phyloP scores from a whole-genome alignment of 2,113 vertebrate genomes.

The Mus pahari region DNA sequence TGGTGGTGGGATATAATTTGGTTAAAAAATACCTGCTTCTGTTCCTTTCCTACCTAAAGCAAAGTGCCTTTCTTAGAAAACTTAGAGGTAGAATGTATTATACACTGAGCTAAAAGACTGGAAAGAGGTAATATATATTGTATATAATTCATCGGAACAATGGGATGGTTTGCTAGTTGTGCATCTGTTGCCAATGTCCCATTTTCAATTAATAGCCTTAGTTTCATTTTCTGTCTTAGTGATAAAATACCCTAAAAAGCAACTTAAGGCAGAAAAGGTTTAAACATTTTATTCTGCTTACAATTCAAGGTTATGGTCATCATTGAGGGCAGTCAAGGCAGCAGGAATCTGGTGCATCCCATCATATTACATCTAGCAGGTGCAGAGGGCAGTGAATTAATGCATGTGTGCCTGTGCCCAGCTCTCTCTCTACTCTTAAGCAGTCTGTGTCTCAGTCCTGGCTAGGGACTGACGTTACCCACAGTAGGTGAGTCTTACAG shows the following conservation, averaged over 20 bases:
- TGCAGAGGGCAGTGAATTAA: not conserved
- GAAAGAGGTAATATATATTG: not conserved
- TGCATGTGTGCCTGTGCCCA: not conserved
- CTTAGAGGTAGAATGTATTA: conserved; percentile 24
- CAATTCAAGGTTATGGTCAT: not conserved
- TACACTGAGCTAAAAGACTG: not conserved
- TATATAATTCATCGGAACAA: not conserved
- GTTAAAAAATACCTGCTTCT: not conserved
- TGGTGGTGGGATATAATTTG: not conserved
- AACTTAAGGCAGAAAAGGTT: not conserved
- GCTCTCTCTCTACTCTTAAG: not conserved
- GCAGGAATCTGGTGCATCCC: not conserved
- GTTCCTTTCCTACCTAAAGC: not conserved
- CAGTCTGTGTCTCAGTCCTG: not conserved
- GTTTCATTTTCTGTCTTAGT: not conserved
- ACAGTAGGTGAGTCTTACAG: not conserved
- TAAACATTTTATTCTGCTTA: not conserved
- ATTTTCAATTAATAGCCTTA: not conserved
- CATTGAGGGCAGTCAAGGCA: not conserved
- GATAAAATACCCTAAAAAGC: not conserved
- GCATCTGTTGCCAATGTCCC: not conserved
- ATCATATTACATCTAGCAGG: not conserved
- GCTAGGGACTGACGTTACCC: not conserved
- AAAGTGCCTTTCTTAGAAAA: not conserved
- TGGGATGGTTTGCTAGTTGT: conserved; percentile 23